Conservation (phyloP, 1,140 invertebrate genomes). For the Gryllus bimaculatus region DNA sequence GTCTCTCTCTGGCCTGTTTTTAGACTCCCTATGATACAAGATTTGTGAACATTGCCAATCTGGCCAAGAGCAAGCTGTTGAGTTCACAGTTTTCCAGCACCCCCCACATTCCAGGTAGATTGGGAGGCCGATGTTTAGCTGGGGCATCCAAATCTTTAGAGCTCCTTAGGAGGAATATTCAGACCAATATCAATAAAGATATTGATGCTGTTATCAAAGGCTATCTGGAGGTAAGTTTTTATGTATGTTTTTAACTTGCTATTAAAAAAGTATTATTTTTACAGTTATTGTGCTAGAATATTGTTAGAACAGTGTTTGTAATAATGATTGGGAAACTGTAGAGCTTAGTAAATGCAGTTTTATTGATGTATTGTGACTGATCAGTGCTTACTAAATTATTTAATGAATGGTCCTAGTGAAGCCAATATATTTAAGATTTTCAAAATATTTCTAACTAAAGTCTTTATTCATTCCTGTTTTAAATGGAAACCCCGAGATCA, state of each 20-base stretch:
- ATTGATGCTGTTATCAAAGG: slow-evolving; percentile 64
- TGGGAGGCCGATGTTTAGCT: slow-evolving; percentile 34
- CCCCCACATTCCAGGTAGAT: slow-evolving; percentile 36
- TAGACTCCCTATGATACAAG: slow-evolving; percentile 47
- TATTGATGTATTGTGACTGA: no score
- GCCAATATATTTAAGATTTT: no score
- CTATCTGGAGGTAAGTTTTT: slow-evolving; percentile 54
- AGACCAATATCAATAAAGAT: slow-evolving; percentile 65
- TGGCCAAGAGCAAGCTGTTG: slow-evolving; percentile 37
- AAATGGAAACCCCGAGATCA: no score
- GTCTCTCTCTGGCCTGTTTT: not conserved
- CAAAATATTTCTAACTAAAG: no score
- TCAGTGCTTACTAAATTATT: no score
- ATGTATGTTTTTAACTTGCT: not conserved
- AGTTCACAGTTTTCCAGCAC: slow-evolving; percentile 13
- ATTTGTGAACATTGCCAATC: slow-evolving; percentile 49
- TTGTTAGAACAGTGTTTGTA: no score
- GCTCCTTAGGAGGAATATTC: slow-evolving; percentile 60
- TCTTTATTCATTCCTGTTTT: no score
- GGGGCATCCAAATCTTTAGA: slow-evolving; percentile 63
- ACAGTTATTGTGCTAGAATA: no score
- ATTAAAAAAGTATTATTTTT: no score
- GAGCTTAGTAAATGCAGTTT: no score
- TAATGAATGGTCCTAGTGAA: no score
- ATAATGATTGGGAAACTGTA: no score